A percentile compares a stretch with the other conserved stretches of the same genome.
phyloP scores from a whole-genome alignment of 1,140 invertebrate genomes.

The Plodia interpunctella region DNA sequence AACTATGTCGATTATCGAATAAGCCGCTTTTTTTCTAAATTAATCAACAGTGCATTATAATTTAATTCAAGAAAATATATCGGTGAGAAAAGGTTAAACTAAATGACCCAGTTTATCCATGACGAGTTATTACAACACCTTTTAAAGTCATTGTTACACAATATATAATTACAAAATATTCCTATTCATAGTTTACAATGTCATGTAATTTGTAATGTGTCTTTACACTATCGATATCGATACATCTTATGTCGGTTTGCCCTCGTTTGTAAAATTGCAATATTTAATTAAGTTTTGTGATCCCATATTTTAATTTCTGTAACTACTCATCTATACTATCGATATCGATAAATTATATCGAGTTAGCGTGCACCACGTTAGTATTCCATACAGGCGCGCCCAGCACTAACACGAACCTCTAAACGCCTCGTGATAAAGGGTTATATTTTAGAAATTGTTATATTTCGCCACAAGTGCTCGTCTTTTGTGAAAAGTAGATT shows the following conservation, averaged over 20 bases:
- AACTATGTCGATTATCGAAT: too few relatives aligned
- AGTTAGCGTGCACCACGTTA: slow-evolving; percentile 32
- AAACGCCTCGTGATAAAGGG: slow-evolving; percentile 30
- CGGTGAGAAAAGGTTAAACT: neutral
- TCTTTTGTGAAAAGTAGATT: slow-evolving; percentile 15
- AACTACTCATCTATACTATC: neutral
- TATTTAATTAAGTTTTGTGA: too few relatives aligned
- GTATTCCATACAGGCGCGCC: slow-evolving; percentile 29
- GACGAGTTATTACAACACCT: slow-evolving; percentile 2
- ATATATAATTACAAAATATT: neutral
- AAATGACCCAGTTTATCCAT: neutral
- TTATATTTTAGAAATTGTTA: slow-evolving; percentile 38
- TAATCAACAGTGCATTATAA: neutral
- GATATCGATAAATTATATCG: slow-evolving; percentile 7
- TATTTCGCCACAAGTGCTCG: slow-evolving; percentile 32
- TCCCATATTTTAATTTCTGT: too few relatives aligned
- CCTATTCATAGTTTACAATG: neutral
- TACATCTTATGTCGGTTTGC: neutral
- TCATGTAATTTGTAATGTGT: neutral
- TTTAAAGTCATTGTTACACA: neutral
- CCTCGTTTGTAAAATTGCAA: too few relatives aligned
- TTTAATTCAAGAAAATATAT: neutral
- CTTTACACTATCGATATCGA: neutral
- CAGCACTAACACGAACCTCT: slow-evolving; percentile 27
- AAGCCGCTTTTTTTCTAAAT: too few relatives aligned